phyloP scores from a whole-genome alignment of 2,888 invertebrate species.

The Eupithecia exiguata region DNA sequence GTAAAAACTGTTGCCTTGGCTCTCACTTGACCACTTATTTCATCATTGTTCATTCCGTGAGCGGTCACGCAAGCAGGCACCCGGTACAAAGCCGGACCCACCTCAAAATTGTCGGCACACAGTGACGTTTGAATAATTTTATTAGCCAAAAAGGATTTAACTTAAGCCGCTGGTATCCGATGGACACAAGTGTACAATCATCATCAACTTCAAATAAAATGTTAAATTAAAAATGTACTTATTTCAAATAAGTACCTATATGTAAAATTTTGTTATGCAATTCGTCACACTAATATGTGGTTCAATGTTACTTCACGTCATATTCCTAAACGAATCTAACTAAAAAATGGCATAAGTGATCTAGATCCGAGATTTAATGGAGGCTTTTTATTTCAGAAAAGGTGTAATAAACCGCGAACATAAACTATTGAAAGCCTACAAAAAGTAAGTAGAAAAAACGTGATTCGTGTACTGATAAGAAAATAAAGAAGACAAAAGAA shows the following conservation, averaged over 20 bases:
- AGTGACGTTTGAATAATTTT: slow-evolving; percentile 45
- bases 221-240: no score
- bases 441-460: not conserved
- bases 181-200: slow-evolving; percentile 35
- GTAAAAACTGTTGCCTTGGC: not conserved
- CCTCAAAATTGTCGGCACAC: slow-evolving; percentile 21
- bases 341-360: not conserved
- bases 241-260: no score
- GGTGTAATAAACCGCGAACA: not conserved
- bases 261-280: no score
- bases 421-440: not conserved
- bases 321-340: not conserved
- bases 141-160: slow-evolving; percentile 48
- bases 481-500: no score
- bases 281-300: no score
- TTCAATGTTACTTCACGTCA: not conserved
- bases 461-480: not conserved
- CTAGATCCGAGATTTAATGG: not conserved
- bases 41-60: slow-evolving; percentile 4
- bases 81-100: slow-evolving; percentile 3
- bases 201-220: not conserved
- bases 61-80: slow-evolving; percentile 2
- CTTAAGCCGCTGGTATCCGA: slow-evolving; percentile 39
- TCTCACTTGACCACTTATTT: not conserved
- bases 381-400: not conserved